These are phyloP conservation scores for Caenorhabditis zanzibari DNA, from an alignment of 2,888 invertebrate genomes.

Conservation along the genomic window DNA sequence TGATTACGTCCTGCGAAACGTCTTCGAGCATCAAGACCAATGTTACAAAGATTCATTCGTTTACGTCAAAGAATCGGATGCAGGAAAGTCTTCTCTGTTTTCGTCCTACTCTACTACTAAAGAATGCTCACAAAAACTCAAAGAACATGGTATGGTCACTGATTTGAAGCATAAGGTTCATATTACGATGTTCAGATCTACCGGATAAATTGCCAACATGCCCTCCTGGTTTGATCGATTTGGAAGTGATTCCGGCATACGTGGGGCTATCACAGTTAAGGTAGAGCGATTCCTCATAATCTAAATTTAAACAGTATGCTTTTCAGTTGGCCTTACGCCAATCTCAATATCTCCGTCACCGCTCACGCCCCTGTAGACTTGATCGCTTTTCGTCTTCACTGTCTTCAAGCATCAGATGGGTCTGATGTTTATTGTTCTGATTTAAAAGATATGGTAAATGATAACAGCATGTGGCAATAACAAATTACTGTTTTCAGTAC, in stretches of 20 bases:
- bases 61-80: conserved; percentile 4
- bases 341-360: conserved; percentile 70
- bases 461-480: background rate
- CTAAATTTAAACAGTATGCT: background rate
- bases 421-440: conserved; percentile 78
- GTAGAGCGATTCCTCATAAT: background rate
- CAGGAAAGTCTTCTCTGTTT: background rate
- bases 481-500: conserved; percentile 15
- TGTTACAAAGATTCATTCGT: conserved; percentile 49
- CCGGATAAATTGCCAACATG: conserved; percentile 38
- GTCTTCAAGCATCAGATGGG: conserved; percentile 72
- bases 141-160: conserved; percentile 13
- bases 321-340: conserved; percentile 75
- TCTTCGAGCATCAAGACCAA: conserved; percentile 31
- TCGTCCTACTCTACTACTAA: conserved; percentile 19
- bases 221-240: conserved; percentile 54
- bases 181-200: background rate
- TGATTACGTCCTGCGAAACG: conserved; percentile 21
- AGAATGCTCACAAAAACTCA: conserved; percentile 24
- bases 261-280: conserved; percentile 19
- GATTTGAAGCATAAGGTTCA: background rate
- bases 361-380: conserved; percentile 53
- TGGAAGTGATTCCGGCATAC: conserved; percentile 50
- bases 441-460: conserved; percentile 22
- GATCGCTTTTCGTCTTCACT: conserved; percentile 73